Conservation (phyloP, 23 tunicate species). For the Ciona savignyi region DNA sequence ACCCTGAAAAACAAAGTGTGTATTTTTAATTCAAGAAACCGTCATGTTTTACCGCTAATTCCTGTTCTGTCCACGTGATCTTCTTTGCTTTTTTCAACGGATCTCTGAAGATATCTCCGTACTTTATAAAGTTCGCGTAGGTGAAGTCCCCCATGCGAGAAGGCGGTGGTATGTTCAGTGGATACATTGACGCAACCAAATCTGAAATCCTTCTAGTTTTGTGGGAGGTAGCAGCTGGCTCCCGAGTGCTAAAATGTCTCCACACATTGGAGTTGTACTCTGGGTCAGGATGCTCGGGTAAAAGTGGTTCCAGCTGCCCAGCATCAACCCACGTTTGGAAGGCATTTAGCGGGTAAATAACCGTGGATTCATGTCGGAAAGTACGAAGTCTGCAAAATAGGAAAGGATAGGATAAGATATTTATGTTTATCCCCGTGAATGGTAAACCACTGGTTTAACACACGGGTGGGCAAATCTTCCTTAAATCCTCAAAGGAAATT, state of each 20-base stretch:
- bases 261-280: slow-evolving; percentile 85
- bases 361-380: slow-evolving; percentile 55
- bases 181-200: slow-evolving; percentile 77
- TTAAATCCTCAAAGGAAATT: too few relatives aligned
- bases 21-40: too few relatives aligned
- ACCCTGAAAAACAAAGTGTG: too few relatives aligned
- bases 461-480: too few relatives aligned
- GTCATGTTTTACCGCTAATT: slow-evolving; percentile 25
- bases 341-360: slow-evolving; percentile 68
- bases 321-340: slow-evolving; percentile 88
- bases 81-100: slow-evolving; percentile 43
- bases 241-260: slow-evolving; percentile 64
- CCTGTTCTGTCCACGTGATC: slow-evolving; percentile 57
- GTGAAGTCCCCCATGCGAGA: slow-evolving; percentile 85
- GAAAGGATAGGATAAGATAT: neutral
- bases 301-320: slow-evolving; percentile 58
- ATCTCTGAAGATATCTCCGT: slow-evolving; percentile 68
- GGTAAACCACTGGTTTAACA: too few relatives aligned
- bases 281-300: slow-evolving; percentile 48
- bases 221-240: slow-evolving; percentile 7
- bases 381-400: slow-evolving; percentile 44
- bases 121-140: slow-evolving; percentile 60
- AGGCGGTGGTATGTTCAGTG: slow-evolving; percentile 71
- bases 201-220: slow-evolving; percentile 27
- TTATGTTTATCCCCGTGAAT: too few relatives aligned